Evolutionary conservation across 2,113 vertebrate genomes (phyloP).

Genomic region (Gavia stellata): DNA sequence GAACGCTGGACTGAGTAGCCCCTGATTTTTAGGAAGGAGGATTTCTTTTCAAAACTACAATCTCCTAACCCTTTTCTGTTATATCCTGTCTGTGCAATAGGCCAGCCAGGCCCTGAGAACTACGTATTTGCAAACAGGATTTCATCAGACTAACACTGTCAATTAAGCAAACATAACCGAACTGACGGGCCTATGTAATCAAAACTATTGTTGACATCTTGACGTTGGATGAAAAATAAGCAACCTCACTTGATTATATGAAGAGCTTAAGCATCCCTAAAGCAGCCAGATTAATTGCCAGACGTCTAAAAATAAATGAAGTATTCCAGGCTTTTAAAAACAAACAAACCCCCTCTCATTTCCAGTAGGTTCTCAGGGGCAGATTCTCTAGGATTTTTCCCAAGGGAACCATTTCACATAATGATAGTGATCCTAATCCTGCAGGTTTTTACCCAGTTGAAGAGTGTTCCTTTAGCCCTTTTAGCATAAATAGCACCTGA

Average conservation of each 20-base stretch:
- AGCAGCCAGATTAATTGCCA: background rate
- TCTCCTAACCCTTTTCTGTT: background rate
- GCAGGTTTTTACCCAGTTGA: background rate
- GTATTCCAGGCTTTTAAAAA: background rate
- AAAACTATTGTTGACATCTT: background rate
- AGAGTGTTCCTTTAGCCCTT: background rate
- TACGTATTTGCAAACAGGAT: background rate
- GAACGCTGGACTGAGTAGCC: background rate
- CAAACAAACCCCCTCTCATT: background rate
- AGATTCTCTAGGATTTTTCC: background rate
- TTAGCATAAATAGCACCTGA: background rate
- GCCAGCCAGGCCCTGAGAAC: background rate
- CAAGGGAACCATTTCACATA: background rate
- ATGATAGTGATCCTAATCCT: background rate
- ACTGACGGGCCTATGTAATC: background rate
- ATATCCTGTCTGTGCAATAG: background rate
- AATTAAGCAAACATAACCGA: background rate
- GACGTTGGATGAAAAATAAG: background rate
- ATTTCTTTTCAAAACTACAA: background rate
- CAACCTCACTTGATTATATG: background rate
- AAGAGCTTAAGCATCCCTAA: background rate
- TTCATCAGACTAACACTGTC: background rate
- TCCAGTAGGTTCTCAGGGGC: background rate
- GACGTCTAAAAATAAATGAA: slow-evolving; percentile 44
- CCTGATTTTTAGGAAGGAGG: background rate